These are phyloP conservation scores for Himantopus leucocephalus DNA, from an alignment of 2,113 vertebrate genomes.

Conservation along the genomic window DNA sequence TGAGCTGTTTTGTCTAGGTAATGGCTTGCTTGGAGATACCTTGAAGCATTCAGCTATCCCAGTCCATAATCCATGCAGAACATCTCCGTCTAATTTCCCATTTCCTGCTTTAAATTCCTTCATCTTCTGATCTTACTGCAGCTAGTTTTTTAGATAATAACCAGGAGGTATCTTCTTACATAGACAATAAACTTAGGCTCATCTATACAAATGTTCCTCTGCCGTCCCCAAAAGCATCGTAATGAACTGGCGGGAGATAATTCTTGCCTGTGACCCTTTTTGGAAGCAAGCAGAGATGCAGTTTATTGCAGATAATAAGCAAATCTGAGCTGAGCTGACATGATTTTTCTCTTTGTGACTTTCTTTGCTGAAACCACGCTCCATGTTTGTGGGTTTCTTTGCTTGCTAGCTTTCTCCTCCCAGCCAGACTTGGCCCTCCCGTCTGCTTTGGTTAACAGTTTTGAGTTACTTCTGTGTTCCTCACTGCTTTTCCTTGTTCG, in stretches of 20 bases:
- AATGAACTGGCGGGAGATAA: background rate
- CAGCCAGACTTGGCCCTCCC: background rate
- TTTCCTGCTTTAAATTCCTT: background rate
- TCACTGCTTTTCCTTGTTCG: background rate
- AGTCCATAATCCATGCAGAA: background rate
- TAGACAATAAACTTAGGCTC: accelerated
- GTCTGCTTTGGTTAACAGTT: background rate
- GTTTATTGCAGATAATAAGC: background rate
- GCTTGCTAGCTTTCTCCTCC: background rate
- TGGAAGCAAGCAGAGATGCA: background rate
- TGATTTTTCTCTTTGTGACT: background rate
- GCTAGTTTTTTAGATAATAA: background rate
- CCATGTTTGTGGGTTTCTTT: background rate
- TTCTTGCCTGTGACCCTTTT: background rate
- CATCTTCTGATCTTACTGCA: background rate
- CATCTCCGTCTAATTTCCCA: background rate
- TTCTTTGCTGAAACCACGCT: background rate
- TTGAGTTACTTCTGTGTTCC: background rate
- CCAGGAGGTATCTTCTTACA: background rate
- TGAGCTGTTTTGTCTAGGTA: background rate
- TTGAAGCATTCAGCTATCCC: background rate
- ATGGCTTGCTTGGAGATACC: background rate
- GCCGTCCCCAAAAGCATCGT: accelerated
- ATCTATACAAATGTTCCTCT: background rate
- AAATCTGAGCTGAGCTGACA: background rate